phyloP scores from a whole-genome alignment of 2,888 invertebrate species.

The Saturnia japonica region DNA sequence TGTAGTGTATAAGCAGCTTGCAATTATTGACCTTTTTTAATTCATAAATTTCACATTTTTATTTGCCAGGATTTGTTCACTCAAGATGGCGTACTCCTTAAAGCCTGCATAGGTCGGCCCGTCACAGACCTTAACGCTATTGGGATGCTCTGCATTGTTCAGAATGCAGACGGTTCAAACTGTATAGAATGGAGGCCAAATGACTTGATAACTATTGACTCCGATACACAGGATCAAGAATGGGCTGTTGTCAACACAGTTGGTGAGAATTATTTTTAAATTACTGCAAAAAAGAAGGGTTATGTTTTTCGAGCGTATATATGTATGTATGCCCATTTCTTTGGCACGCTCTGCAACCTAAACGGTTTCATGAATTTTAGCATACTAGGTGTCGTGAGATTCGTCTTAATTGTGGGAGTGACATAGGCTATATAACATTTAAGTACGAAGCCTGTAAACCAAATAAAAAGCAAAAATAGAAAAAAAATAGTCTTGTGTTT shows the following conservation, averaged over 20 bases:
- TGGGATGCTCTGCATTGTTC: constrained; percentile 86
- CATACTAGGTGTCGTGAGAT: too few relatives aligned
- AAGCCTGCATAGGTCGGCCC: constrained; percentile 83
- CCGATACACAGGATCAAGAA: constrained; percentile 90
- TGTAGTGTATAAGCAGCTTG: background rate
- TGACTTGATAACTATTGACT: constrained; percentile 88
- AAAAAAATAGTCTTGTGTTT: too few relatives aligned
- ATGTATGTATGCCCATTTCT: too few relatives aligned
- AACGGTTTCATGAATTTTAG: too few relatives aligned
- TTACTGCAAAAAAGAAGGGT: constrained; percentile 1
- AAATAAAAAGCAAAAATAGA: too few relatives aligned
- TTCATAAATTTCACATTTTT: background rate
- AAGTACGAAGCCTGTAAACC: too few relatives aligned
- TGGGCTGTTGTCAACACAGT: constrained; percentile 93
- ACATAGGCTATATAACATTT: too few relatives aligned
- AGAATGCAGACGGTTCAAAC: constrained; percentile 82
- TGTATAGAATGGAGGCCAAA: constrained; percentile 92
- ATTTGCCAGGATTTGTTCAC: constrained; percentile 85
- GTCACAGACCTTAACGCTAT: constrained; percentile 84
- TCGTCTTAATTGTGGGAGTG: too few relatives aligned
- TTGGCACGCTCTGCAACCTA: too few relatives aligned
- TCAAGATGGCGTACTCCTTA: constrained; percentile 90
- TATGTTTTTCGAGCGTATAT: too few relatives aligned
- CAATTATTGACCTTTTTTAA: background rate
- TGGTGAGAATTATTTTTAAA: constrained; percentile 54